phyloP scores from a whole-genome alignment of 2,113 vertebrate genomes.

The Elachura formosa region DNA sequence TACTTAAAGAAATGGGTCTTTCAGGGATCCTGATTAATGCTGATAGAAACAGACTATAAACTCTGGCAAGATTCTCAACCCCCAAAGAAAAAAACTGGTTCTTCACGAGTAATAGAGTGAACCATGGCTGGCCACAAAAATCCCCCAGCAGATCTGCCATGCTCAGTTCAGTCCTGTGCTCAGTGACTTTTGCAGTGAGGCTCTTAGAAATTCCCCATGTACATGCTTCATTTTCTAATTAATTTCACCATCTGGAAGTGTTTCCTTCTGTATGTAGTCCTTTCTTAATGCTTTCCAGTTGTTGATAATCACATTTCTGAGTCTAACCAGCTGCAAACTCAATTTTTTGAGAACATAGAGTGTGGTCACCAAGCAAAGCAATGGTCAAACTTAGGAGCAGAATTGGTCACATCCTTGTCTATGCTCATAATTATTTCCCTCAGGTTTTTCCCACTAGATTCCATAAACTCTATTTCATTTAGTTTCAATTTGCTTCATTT shows the following conservation, averaged over 20 bases:
- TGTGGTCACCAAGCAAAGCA: background rate
- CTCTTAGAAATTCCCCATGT: background rate
- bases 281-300: background rate
- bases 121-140: background rate
- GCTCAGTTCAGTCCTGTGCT: background rate
- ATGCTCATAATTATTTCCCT: background rate
- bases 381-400: background rate
- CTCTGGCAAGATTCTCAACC: background rate
- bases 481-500: background rate
- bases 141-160: background rate
- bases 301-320: background rate
- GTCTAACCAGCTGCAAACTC: background rate
- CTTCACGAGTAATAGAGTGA: background rate
- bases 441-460: background rate
- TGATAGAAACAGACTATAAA: background rate
- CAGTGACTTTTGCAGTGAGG: background rate
- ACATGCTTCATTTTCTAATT: constrained; percentile 16
- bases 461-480: background rate
- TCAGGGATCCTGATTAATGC: background rate
- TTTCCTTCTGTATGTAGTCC: background rate
- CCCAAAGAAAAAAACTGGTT: background rate
- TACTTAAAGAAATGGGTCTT: background rate
- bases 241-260: constrained; percentile 36
- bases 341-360: background rate
- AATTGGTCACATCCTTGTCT: background rate